Conservation (phyloP, 2,797 vertebrate species). For the Ciconia nigra region DNA sequence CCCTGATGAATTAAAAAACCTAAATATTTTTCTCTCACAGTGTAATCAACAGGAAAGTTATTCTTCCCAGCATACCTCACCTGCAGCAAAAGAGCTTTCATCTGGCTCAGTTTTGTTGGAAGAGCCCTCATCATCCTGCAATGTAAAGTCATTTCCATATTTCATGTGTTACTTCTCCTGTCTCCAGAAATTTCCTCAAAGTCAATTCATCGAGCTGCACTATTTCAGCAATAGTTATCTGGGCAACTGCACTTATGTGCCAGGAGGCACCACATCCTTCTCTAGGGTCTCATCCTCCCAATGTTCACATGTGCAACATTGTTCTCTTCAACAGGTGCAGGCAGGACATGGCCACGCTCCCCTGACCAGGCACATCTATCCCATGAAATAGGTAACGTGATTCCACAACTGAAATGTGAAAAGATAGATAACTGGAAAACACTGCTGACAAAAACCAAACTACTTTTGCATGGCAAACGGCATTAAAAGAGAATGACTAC, state of each 20-base stretch:
- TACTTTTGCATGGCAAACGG: neutral
- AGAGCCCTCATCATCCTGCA: neutral
- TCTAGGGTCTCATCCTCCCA: neutral
- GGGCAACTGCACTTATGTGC: neutral
- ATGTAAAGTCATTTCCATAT: neutral
- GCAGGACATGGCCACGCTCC: rapidly evolving
- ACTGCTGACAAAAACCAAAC: neutral
- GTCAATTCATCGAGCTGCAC: neutral
- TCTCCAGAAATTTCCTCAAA: neutral
- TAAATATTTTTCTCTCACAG: neutral
- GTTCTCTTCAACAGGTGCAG: neutral
- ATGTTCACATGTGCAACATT: rapidly evolving
- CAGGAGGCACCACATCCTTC: neutral
- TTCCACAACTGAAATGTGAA: neutral
- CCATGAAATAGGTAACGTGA: rapidly evolving
- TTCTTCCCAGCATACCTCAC: neutral
- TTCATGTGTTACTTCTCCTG: neutral
- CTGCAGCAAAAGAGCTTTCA: neutral
- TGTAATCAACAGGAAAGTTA: neutral
- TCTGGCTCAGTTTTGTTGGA: neutral
- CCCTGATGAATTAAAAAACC: neutral
- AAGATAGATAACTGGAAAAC: rapidly evolving
- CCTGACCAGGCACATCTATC: rapidly evolving
- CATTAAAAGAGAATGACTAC: neutral
- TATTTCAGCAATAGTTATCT: neutral